Evolutionary conservation across 2,797 vertebrate species (phyloP).

Genomic region (Pantherophis alleghaniensis): DNA sequence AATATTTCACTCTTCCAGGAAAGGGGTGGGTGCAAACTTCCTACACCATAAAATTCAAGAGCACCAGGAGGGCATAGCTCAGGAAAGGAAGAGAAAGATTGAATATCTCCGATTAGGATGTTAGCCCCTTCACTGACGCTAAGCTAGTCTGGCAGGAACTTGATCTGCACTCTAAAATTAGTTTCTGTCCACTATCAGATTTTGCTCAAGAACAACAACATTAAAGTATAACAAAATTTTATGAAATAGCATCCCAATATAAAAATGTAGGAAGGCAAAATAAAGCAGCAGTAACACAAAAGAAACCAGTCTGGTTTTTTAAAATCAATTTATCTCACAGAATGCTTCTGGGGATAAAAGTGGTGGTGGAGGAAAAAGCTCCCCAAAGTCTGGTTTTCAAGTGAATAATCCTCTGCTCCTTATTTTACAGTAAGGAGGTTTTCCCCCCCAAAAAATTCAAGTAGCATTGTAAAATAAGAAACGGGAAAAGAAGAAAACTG

Average conservation of each 20-base stretch:
- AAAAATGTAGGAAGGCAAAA: not conserved
- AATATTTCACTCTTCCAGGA: no score
- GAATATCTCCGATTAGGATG: not conserved
- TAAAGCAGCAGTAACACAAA: not conserved
- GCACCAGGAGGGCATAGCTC: not conserved
- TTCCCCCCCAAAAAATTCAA: not conserved
- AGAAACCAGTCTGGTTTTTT: not conserved
- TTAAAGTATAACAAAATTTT: not conserved
- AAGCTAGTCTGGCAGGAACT: not conserved
- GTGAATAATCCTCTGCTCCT: not conserved
- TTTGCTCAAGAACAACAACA: not conserved
- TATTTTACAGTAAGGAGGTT: not conserved
- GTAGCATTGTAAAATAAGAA: not conserved
- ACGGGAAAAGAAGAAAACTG: not conserved
- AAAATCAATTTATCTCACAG: not conserved
- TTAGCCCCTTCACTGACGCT: not conserved
- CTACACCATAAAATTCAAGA: not conserved
- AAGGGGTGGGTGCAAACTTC: no score
- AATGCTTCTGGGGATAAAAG: not conserved
- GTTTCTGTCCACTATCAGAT: not conserved
- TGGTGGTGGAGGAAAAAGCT: not conserved
- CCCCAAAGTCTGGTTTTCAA: not conserved
- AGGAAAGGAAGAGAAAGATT: not conserved
- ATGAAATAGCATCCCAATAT: not conserved
- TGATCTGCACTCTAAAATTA: not conserved